Evolutionary conservation across 2,113 vertebrate genomes (phyloP), one percentile per base, ranked within the genome.

Genomic region (Chauna torquata): DNA sequence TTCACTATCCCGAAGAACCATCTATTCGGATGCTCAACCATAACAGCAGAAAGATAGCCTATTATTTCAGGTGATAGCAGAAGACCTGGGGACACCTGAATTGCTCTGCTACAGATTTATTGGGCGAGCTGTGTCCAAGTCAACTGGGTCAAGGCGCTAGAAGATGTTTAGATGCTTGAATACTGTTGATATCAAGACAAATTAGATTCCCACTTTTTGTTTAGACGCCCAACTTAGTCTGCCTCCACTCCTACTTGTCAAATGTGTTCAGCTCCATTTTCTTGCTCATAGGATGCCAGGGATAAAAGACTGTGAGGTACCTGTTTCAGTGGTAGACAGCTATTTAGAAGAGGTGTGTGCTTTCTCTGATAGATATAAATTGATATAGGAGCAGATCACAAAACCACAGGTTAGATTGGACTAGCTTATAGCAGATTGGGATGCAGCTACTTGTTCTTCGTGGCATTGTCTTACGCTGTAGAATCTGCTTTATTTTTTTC

Each of bases 221-320:
- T 92, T 54, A 59, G 68, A 32, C 81, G 45, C 71, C 75, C 72
- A 66, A 55, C 90, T 57, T 30, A 6, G 42, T 59, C 79, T 86
- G 64, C 45, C 79, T 92, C 64, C 27, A 27, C 34, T 91, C 28
- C 69, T 82, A 6, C 61, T 38, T 91, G 75, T 96, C 87, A 90
- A 65, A 95, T 70, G 58, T 72, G 58, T 71, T 87, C 82, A 62
- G 47, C 57, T 94, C 79, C 44, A 88, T 95, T 90, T 96, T 64
- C 82, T 47, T n/a, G 69, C 78, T 87, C 42, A 65, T 1, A 9
- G 15, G 18, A 5, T 87, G 50, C 59, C 77, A 76, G 74, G 49
- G 86, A 83, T 80, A 80, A 88, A 87, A 85, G 34, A 52, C n/a
- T 18, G 14, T 2, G 5, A 95, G 50, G 70, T 62, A 72, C 58